Evolutionary conservation across 2,888 invertebrate genomes (phyloP).

Genomic region (Eristalis pertinax): DNA sequence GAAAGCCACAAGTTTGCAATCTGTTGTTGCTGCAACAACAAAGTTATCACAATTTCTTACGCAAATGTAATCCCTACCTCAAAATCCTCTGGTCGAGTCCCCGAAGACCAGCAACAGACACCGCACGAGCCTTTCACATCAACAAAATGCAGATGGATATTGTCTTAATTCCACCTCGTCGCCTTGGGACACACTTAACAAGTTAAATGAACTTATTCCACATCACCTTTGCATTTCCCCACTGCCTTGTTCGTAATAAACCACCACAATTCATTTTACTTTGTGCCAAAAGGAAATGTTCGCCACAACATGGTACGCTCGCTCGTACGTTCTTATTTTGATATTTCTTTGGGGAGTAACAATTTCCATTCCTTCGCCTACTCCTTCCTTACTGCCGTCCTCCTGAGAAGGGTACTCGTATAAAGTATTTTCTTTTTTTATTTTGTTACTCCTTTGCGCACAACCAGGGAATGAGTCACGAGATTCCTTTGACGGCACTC

Average conservation of each 20-base stretch:
- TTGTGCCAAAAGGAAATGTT: not conserved
- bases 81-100: too few relatives aligned
- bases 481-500: conserved; percentile 49
- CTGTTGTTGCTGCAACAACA: too few relatives aligned
- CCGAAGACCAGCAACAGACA: too few relatives aligned
- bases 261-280: not conserved
- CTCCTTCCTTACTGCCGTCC: not conserved
- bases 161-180: not conserved
- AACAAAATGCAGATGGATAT: too few relatives aligned
- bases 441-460: not conserved
- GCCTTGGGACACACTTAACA: not conserved
- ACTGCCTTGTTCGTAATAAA: not conserved
- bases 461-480: conserved; percentile 16
- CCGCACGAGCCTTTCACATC: too few relatives aligned
- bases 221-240: not conserved
- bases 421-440: not conserved
- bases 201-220: not conserved
- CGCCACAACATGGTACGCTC: not conserved
- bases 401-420: conserved; percentile 11
- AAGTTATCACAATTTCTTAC: too few relatives aligned
- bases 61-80: too few relatives aligned
- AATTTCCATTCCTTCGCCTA: not conserved
- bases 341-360: not conserved
- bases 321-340: not conserved
- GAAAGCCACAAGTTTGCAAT: too few relatives aligned